Evolutionary conservation across 2,888 invertebrate species (phyloP).

Genomic region (Drosophila ustulata): DNA sequence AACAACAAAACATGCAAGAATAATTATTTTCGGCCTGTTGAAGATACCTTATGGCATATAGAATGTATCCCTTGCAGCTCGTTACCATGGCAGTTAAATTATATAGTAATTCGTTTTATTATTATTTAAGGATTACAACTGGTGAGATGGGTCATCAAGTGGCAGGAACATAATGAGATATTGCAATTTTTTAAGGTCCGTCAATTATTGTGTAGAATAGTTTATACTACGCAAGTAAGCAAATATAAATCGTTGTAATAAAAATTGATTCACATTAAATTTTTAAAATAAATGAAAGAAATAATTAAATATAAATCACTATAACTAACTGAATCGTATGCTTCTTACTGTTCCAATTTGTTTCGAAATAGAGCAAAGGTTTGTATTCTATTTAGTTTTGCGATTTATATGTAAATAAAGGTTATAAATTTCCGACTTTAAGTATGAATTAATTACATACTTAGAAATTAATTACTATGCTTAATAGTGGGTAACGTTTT

Average conservation of each 20-base stretch:
- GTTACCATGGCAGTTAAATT: slow-evolving; percentile 11
- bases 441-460: slow-evolving; percentile 14
- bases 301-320: no score
- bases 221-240: neutral
- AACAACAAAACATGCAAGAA: slow-evolving; percentile 23
- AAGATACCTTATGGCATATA: slow-evolving; percentile 11
- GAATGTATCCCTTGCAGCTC: neutral
- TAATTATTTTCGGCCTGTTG: slow-evolving; percentile 20
- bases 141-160: neutral
- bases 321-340: no score
- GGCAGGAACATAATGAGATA: neutral
- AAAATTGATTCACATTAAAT: no score
- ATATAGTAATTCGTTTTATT: slow-evolving; percentile 3
- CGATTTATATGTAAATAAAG: slow-evolving; percentile 6
- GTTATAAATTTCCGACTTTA: slow-evolving; percentile 13
- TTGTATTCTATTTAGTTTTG: neutral
- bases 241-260: no score
- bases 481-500: slow-evolving; percentile 6
- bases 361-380: neutral
- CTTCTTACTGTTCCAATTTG: neutral
- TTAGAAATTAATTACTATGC: slow-evolving; percentile 7
- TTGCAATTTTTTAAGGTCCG: neutral
- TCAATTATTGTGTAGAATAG: neutral
- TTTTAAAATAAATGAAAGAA: no score
- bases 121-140: neutral